phyloP scores from a whole-genome alignment of 1,140 invertebrate genomes.

The Papilio glaucus region DNA sequence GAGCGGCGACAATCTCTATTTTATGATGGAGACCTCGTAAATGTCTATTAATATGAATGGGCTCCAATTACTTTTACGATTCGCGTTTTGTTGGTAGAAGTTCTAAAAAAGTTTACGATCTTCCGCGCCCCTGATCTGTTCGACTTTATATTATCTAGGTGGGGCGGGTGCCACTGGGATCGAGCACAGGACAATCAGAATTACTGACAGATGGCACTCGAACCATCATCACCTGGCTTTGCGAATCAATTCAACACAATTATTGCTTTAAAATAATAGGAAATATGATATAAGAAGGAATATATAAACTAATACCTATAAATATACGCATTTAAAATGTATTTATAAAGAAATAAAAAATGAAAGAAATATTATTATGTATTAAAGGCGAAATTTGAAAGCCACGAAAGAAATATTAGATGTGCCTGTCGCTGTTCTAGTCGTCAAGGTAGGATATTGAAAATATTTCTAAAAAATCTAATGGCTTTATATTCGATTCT shows the following conservation, averaged over 20 bases:
- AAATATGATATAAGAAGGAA: too few relatives aligned
- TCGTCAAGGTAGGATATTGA: background rate
- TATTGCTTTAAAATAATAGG: too few relatives aligned
- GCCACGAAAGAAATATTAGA: too few relatives aligned
- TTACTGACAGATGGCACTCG: constrained; percentile 64
- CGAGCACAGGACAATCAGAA: constrained; percentile 59
- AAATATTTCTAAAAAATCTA: background rate
- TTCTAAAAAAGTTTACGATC: constrained; percentile 79
- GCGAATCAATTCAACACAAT: background rate
- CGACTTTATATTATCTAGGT: constrained; percentile 60
- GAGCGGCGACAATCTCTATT: constrained; percentile 80
- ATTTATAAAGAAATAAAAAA: too few relatives aligned
- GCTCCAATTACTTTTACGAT: constrained; percentile 82
- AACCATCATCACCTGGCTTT: constrained; percentile 30
- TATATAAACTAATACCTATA: too few relatives aligned
- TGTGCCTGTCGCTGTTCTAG: too few relatives aligned
- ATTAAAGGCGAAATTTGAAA: too few relatives aligned
- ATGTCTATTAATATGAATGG: constrained; percentile 84
- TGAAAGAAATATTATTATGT: too few relatives aligned
- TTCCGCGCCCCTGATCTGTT: constrained; percentile 67
- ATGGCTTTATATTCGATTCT: background rate
- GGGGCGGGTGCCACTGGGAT: constrained; percentile 53
- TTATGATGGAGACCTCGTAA: constrained; percentile 79
- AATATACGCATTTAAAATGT: too few relatives aligned
- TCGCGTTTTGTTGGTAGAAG: constrained; percentile 78